These are phyloP conservation scores for Pristionchus entomophagus DNA, from an alignment of 2,888 invertebrate genomes.

Conservation along the genomic window DNA sequence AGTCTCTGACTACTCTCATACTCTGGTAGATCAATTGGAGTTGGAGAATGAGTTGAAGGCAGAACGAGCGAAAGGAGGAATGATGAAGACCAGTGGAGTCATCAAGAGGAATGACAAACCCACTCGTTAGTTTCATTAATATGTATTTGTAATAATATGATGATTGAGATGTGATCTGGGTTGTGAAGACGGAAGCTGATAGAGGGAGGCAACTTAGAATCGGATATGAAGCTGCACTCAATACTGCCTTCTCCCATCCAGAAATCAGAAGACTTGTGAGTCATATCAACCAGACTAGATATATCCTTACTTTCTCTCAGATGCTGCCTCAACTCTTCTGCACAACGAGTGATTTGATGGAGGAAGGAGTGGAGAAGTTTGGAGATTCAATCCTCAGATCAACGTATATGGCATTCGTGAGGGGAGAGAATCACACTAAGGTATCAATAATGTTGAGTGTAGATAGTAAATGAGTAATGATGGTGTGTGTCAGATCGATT, in stretches of 20 bases:
- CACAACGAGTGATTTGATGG: not conserved
- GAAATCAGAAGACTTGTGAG: conserved; percentile 27
- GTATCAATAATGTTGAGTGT: conserved; percentile 3
- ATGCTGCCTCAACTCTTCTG: conserved; percentile 44
- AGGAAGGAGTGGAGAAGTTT: not conserved
- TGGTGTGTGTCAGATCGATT: conserved; percentile 12
- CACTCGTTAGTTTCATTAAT: not conserved
- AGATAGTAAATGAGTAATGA: not conserved
- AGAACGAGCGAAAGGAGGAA: not conserved
- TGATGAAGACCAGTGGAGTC: not conserved
- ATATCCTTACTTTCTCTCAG: not conserved
- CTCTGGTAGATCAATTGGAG: not conserved
- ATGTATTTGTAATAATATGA: not conserved
- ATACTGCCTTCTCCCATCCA: not conserved
- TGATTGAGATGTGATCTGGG: conserved; percentile 37
- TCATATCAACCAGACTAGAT: no score
- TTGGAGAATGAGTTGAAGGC: not conserved
- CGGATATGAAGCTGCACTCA: conserved; percentile 45
- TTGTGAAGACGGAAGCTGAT: conserved; percentile 1
- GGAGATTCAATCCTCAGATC: conserved; percentile 45
- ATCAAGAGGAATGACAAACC: not conserved
- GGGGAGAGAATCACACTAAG: conserved; percentile 27
- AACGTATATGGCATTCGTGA: conserved; percentile 44
- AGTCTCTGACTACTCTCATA: not conserved
- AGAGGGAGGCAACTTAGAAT: conserved; percentile 32